Conservation (phyloP, 2,797 vertebrate genomes). For the Dallia pectoralis region DNA sequence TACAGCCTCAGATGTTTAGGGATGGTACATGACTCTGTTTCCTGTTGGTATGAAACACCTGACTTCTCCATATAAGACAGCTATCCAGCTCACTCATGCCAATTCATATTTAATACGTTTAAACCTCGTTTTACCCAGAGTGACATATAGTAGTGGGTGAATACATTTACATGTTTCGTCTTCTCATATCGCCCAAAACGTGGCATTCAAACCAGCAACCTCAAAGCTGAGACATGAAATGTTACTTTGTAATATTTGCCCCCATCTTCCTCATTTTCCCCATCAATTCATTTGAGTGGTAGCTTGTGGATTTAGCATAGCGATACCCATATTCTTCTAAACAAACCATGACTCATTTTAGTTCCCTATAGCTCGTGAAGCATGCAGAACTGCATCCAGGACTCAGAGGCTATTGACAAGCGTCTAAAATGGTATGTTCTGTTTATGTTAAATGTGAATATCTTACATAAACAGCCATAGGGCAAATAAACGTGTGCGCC, state of each 20-base stretch:
- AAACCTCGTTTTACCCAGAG: no score
- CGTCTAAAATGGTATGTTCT: slow-evolving; percentile 59
- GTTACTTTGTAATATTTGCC: background rate
- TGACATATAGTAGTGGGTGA: no score
- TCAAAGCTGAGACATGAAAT: background rate
- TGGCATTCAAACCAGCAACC: no score
- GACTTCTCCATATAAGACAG: no score
- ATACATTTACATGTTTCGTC: no score
- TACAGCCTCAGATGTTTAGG: no score
- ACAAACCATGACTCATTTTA: slow-evolving; percentile 48
- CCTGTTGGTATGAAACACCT: no score
- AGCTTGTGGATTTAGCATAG: background rate
- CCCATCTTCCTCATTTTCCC: background rate
- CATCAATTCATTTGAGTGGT: background rate
- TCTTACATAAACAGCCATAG: slow-evolving; percentile 75
- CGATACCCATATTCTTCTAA: slow-evolving; percentile 47
- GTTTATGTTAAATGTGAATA: slow-evolving; percentile 72
- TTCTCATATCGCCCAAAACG: no score
- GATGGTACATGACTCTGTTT: no score
- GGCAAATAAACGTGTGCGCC: slow-evolving; percentile 75
- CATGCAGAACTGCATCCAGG: slow-evolving; percentile 27
- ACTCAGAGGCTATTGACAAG: slow-evolving; percentile 51
- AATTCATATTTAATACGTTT: no score
- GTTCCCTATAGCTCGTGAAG: slow-evolving; percentile 38
- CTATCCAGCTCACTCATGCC: no score